Evolutionary conservation across 1,140 invertebrate species (phyloP), one percentile per base, ranked within the genome.

Genomic region (Sitodiplosis mosellana): DNA sequence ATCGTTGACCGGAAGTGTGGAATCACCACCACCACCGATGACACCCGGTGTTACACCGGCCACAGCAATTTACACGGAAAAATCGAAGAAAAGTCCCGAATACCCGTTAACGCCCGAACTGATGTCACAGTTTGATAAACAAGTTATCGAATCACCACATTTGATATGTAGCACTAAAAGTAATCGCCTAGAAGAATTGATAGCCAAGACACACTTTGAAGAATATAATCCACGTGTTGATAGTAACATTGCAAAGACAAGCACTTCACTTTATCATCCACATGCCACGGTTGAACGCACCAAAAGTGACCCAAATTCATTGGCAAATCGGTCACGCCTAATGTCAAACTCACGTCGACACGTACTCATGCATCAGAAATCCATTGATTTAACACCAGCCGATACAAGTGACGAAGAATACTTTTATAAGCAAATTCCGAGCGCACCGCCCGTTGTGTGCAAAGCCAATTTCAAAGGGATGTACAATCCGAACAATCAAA

Each of bases 281-380:
- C 81, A 83, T 56, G 73, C 74, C 15, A 79, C 80, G 1, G 81
- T 87, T 0, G 83, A 86, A 62, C 69, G 83, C 48, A 86, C 83
- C 7, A 87, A 86, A 59, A 86, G 82, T 54, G 84, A 87, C 68
- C 83, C 84, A 1, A 85, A 85, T 57, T 78, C 75, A 33, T 63
- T 78, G 46, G 76, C 81, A 0, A 74, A 77, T 53, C 71, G 80
- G 44, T 76, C 77, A 46, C 69, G 78, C 40, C 67, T 83, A 49
- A 79, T 75, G 48, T 80, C 78, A 19, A 81, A 75, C 56, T 78
- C 74, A 10, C 70, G 81, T 22, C 70, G 81, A 2, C 76, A 82
- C 58, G 74, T 83, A 34, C 61, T 87, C n/a, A 85, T 81, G 73
- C 83, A 87, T 62, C 84, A 87, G 54, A 87, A 87, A 58, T 86